Conservation (phyloP, 2,113 vertebrate genomes). For the Eurypyga helias region DNA sequence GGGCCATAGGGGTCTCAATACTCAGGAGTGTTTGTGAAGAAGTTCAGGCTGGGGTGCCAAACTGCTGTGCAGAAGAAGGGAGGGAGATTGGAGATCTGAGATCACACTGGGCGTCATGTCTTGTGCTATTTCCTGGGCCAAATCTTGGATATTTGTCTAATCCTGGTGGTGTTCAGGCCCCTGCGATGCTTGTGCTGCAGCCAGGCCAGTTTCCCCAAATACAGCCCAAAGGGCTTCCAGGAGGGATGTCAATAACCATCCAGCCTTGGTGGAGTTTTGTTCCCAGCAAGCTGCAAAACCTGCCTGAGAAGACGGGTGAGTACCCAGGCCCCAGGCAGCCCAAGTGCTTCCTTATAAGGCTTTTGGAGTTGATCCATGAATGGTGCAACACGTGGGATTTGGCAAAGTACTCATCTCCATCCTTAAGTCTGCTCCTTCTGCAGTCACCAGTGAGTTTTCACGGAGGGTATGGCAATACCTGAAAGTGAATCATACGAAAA, state of each 20-base stretch:
- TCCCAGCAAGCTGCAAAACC: slow-evolving; percentile 35
- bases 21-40: not conserved
- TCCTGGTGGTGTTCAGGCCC: not conserved
- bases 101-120: not conserved
- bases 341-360: not conserved
- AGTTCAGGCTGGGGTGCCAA: not conserved
- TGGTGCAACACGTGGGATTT: not conserved
- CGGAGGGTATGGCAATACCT: not conserved
- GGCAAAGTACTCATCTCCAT: not conserved
- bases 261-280: not conserved
- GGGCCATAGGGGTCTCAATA: not conserved
- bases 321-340: not conserved
- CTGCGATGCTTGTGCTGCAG: not conserved
- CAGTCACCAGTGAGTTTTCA: not conserved
- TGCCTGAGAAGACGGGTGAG: not conserved
- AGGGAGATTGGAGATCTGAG: not conserved
- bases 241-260: not conserved
- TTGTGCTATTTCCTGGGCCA: not conserved
- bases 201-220: not conserved
- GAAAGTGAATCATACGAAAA: not conserved
- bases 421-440: not conserved
- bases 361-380: not conserved
- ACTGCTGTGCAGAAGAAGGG: fast-evolving
- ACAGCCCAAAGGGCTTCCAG: not conserved
- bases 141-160: not conserved